Evolutionary conservation across 2,113 vertebrate species (phyloP).

Genomic region (Callorhinus ursinus): DNA sequence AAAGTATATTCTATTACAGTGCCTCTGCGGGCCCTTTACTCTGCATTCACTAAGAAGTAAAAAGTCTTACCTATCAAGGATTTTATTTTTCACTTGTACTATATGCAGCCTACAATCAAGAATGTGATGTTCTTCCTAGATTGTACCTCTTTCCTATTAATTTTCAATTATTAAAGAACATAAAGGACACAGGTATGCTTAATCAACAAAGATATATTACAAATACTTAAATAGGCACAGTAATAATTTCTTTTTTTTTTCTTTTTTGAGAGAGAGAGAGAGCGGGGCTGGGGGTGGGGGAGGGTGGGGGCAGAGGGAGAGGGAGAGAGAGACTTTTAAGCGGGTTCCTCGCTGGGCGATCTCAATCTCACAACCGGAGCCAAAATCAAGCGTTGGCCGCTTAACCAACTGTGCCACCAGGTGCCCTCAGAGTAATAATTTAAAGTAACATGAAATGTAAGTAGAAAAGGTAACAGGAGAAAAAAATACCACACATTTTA

Average conservation of each 20-base stretch:
- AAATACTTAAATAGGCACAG: slow-evolving; percentile 1
- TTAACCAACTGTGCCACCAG: too few relatives aligned
- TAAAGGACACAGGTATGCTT: neutral
- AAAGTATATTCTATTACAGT: neutral
- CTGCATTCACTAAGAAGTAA: neutral
- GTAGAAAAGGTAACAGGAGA: neutral
- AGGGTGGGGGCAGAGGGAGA: neutral
- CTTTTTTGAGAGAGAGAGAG: too few relatives aligned
- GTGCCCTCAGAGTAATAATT: neutral
- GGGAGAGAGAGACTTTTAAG: neutral
- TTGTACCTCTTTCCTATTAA: neutral
- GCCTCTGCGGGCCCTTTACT: neutral
- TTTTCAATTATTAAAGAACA: neutral
- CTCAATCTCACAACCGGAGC: neutral
- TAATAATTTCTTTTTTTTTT: neutral
- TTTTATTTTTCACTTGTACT: neutral
- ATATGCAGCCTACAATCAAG: neutral
- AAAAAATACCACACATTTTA: neutral
- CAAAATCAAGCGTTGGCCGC: neutral
- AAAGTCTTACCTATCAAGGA: neutral
- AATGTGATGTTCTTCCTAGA: neutral
- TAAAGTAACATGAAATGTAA: slow-evolving; percentile 23
- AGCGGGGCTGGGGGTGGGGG: too few relatives aligned
- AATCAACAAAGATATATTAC: neutral
- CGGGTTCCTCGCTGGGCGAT: neutral